These are phyloP conservation scores for Acanthoscelides obtectus DNA, from an alignment of 2,888 invertebrate genomes.

Conservation along the genomic window DNA sequence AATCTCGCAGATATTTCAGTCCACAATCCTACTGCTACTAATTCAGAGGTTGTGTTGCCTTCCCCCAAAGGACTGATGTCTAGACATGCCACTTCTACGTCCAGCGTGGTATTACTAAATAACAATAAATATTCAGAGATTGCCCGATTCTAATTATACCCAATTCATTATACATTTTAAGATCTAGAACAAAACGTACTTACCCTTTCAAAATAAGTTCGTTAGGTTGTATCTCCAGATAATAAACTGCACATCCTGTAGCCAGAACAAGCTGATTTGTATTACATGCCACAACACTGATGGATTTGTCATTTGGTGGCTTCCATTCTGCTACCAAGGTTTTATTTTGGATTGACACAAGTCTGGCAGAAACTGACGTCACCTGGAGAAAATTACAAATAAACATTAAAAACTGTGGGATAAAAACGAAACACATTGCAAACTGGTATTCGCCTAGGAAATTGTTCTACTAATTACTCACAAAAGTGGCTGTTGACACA, in stretches of 20 bases:
- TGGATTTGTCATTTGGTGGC: slow-evolving; percentile 64
- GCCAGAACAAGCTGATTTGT: slow-evolving; percentile 74
- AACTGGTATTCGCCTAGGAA: no score
- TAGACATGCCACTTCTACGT: slow-evolving; percentile 93
- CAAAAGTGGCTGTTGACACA: no score
- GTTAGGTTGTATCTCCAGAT: slow-evolving; percentile 66
- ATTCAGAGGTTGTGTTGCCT: slow-evolving; percentile 58
- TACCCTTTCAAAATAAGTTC: slow-evolving; percentile 59
- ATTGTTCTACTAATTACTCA: no score
- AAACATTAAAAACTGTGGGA: no score
- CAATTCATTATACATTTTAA: no score
- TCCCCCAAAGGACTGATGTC: slow-evolving; percentile 80
- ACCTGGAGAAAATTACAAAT: no score
- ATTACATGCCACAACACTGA: slow-evolving; percentile 87
- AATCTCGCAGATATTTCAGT: slow-evolving; percentile 92
- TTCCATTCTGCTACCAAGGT: slow-evolving; percentile 68
- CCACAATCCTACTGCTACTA: slow-evolving; percentile 94
- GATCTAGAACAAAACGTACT: slow-evolving; percentile 8
- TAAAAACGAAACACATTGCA: no score
- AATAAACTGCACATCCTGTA: slow-evolving; percentile 81
- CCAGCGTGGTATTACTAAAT: slow-evolving; percentile 64
- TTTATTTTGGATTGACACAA: slow-evolving; percentile 65
- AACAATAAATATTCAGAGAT: no score
- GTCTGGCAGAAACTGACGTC: slow-evolving; percentile 66
- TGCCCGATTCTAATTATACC: no score